Base-by-base conservation (phyloP, 2,888 invertebrate species). In the Lymantria monacha region DNA sequence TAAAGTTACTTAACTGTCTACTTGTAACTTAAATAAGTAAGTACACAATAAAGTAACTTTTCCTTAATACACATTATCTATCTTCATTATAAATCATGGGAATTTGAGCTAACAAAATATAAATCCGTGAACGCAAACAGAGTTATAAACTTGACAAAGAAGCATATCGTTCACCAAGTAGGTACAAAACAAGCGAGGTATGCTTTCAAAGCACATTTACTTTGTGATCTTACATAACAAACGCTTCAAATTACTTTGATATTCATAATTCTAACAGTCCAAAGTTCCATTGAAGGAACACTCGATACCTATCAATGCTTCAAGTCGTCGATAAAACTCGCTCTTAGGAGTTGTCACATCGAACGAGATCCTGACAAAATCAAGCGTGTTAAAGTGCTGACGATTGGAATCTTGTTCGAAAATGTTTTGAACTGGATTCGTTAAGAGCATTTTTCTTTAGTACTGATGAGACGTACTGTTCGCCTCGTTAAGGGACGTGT, bases 221-320 rank as follows among this genome's bases (percentile, higher is more conserved):
- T 38, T 31, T 42, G 38, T 15, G 15, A 40, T 9, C 1, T 13
- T 51, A 30, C 45, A 41, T 22, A 63, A 57, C 45, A 63, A 66
- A 44, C 48, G 52, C 36, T 46, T 49, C 46, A 54, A 63, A 59
- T 59, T 52, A 65, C 55, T 61, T 61, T 55, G 50, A 53, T 57
- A 60, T 12, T 53, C 46, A 68, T 55, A 55, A 68, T 63, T 61
- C 49, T 51, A 55, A 63, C 53, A 54, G 50, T 46, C 46, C 42
- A 51, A 61, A 65, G 56, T 63, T 63, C 46, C 48, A 48, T 53
- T 62, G 55, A 50, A 64, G 62, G 33, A 52, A 51, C 67, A 54
- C 67, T 68, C 65, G 64, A 67, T 57, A 57, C 57, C 62, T 64
- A 69, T 68, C 63, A 60, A 59, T 54, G 54, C 47, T 38, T 59